These are phyloP conservation scores for Brachycybe producta DNA, from an alignment of 2,888 invertebrate species.

Conservation along the genomic window DNA sequence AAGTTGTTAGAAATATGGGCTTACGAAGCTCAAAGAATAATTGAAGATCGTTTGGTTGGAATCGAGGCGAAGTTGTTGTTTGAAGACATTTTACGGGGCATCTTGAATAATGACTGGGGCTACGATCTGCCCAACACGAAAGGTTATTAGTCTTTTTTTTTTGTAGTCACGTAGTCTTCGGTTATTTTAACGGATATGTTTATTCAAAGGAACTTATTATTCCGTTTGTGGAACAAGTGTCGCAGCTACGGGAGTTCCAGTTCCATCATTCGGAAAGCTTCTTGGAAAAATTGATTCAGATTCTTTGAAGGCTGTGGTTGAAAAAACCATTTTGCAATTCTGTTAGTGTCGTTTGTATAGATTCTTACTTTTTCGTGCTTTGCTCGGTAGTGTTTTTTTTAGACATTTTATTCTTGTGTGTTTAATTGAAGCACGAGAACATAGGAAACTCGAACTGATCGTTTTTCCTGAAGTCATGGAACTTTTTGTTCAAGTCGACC, in stretches of 20 bases:
- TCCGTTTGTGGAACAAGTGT: too few relatives aligned
- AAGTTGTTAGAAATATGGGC: conserved; percentile 46
- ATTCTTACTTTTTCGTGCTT: background rate
- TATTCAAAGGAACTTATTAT: too few relatives aligned
- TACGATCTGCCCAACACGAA: conserved; percentile 25
- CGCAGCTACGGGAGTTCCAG: too few relatives aligned
- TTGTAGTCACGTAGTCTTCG: background rate
- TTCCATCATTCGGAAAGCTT: conserved; percentile 33
- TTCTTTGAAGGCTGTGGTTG: conserved; percentile 34
- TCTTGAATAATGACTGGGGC: conserved; percentile 35
- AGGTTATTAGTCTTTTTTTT: conserved; percentile 14
- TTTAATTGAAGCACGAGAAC: conserved; percentile 58
- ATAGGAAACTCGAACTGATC: conserved; percentile 46
- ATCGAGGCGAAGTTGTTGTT: conserved; percentile 52
- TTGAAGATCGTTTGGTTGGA: conserved; percentile 56
- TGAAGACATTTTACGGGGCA: conserved; percentile 46
- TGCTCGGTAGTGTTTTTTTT: too few relatives aligned
- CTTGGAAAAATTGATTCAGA: conserved; percentile 31
- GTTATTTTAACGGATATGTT: too few relatives aligned
- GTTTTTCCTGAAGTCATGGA: conserved; percentile 53
- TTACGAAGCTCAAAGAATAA: conserved; percentile 61
- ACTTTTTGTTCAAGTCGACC: conserved; percentile 49
- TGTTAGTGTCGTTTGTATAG: conserved; percentile 15
- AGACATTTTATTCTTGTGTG: too few relatives aligned
- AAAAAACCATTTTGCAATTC: conserved; percentile 32